Conservation (phyloP, 2,113 vertebrate genomes). For the Pandion haliaetus region DNA sequence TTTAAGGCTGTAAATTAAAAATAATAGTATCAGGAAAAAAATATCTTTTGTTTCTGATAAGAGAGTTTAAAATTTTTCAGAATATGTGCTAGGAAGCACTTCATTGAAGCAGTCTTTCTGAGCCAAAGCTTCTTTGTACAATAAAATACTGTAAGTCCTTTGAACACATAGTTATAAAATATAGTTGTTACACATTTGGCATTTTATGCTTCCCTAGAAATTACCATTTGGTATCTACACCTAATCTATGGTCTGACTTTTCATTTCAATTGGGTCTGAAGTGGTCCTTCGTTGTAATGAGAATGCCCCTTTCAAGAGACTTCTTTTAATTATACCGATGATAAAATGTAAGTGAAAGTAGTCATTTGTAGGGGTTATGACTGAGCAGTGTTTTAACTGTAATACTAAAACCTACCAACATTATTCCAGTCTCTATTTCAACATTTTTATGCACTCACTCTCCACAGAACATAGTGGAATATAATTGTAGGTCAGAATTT, state of each 20-base stretch:
- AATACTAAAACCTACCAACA: conserved; percentile 58
- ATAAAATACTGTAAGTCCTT: conserved; percentile 62
- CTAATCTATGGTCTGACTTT: conserved; percentile 63
- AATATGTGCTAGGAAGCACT: neutral
- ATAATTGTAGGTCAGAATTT: conserved; percentile 31
- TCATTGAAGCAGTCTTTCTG: conserved; percentile 2
- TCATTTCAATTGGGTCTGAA: conserved; percentile 73
- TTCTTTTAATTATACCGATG: conserved; percentile 69
- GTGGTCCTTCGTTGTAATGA: conserved; percentile 73
- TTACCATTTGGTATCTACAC: conserved; percentile 67
- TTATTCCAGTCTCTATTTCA: conserved; percentile 59
- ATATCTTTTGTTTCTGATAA: neutral
- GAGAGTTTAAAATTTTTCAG: neutral
- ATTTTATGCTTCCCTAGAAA: conserved; percentile 74
- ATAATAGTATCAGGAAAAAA: neutral
- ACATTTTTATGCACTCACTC: conserved; percentile 56
- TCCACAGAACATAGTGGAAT: neutral
- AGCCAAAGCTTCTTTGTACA: conserved; percentile 20
- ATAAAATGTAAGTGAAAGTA: conserved; percentile 70
- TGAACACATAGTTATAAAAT: conserved; percentile 68
- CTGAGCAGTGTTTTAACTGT: conserved; percentile 57
- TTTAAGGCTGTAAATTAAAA: neutral
- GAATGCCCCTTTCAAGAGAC: conserved; percentile 75
- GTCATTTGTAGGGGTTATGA: conserved; percentile 72
- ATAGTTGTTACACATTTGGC: conserved; percentile 70